Conservation (phyloP, 2,797 vertebrate species). For the Erithacus rubecula region DNA sequence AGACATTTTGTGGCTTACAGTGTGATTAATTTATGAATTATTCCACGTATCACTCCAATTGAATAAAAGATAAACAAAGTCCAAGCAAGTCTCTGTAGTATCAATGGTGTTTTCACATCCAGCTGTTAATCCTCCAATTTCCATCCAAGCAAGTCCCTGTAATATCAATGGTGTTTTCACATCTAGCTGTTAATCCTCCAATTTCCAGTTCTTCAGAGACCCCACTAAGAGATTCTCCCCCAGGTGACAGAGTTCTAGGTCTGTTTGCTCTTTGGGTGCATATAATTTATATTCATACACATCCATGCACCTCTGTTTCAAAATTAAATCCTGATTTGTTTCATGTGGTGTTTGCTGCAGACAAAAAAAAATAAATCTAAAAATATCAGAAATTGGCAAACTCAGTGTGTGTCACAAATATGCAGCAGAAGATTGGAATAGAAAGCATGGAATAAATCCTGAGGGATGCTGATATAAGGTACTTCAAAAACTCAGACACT, state of each 20-base stretch:
- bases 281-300: background rate
- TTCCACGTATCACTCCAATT: background rate
- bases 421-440: background rate
- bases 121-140: background rate
- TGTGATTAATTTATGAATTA: background rate
- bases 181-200: background rate
- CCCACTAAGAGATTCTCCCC: background rate
- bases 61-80: background rate
- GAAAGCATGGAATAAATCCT: background rate
- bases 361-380: background rate
- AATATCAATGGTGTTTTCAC: background rate
- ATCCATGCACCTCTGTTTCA: background rate
- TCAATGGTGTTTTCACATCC: background rate
- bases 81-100: background rate
- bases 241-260: background rate
- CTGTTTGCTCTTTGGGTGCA: background rate
- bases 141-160: background rate
- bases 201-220: background rate
- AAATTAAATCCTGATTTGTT: background rate
- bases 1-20: background rate
- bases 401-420: accelerated
- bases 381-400: background rate
- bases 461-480: background rate
- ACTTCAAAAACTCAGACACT: background rate
- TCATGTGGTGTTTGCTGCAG: background rate